Base-by-base conservation (phyloP, 53 echinoderm and acorn worm genomes). In the Mesocentrotus franciscanus region DNA sequence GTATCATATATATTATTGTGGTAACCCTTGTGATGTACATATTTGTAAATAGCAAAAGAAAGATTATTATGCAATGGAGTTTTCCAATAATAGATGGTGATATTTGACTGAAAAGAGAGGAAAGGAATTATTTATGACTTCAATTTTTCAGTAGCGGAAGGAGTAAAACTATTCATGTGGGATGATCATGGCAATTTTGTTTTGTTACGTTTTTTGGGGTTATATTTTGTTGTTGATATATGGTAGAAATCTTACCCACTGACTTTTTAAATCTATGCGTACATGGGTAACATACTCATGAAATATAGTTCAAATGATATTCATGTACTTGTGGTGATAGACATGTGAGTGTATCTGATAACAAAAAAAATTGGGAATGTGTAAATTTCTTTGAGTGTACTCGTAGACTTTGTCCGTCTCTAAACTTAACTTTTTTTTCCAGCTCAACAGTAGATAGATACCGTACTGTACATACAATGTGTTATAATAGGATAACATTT, bases 61-160 rank as follows among this genome's bases (percentile, higher is more conserved):
- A 26, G 27, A 92, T 72, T 92, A 92, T 92, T 92, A 75, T 92
- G 92, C 75, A 92, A 75, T 66, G 75, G 92, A 92, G 74, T 92
- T 92, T 74, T 92, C 94, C 83, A 94, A 32, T 94, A 61, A 94
- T 94, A 94, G 60, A 81, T 22, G 83, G 83, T 94, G 94, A 60
- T 81, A 94, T 66, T 94, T 94, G 84, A 94, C 83, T 79, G 66
- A 56, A 61, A 56, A 56, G 92, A 60, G 83, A 60, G 27, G 76
- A n/a, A 72, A 66, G 24, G 11, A 94, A 56, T 59, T 94, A 94
- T 94, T 92, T 92, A 92, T 92, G 76, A 92, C 29, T n/a, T 61
- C 68, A 49, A 49, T 74, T 90, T 11, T 34, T 66, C 91, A 91
- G 33, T 62, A 64, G 66, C 10, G 9, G 36, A 32, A 27, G 90